A percentile compares a stretch with the other conserved stretches of the same genome.
These are phyloP conservation scores for Calameuta idolon DNA, from an alignment of 2,888 invertebrate genomes.

Conservation along the genomic window DNA sequence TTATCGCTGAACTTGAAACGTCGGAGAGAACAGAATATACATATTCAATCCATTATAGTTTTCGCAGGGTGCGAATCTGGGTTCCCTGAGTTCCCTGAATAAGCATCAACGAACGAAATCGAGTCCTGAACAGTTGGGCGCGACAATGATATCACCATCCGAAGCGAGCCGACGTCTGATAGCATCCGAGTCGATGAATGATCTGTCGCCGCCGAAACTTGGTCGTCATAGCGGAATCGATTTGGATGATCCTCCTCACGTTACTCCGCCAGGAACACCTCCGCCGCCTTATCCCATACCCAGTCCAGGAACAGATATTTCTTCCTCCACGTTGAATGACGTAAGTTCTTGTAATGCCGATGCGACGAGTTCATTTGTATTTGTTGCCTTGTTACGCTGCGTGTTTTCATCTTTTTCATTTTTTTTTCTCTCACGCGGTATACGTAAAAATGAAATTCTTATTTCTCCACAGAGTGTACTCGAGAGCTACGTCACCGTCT, in stretches of 20 bases:
- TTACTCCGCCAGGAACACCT: constrained; percentile 88
- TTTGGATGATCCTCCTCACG: constrained; percentile 63
- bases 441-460: not conserved
- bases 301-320: constrained; percentile 50
- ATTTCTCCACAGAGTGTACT: constrained; percentile 41
- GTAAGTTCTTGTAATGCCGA: constrained; percentile 34
- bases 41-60: constrained; percentile 38
- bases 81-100: constrained; percentile 54
- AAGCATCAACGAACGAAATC: constrained; percentile 77
- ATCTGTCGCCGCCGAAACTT: constrained; percentile 66
- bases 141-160: constrained; percentile 58
- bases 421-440: not conserved
- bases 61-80: constrained; percentile 59
- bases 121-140: constrained; percentile 72
- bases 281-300: constrained; percentile 83
- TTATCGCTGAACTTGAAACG: not conserved
- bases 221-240: constrained; percentile 57
- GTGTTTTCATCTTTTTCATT: not conserved
- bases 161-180: constrained; percentile 69
- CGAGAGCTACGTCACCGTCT: constrained; percentile 63
- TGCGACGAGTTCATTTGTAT: not conserved
- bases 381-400: not conserved
- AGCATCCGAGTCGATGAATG: constrained; percentile 74
- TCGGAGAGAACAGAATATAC: not conserved
- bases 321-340: constrained; percentile 54